These are phyloP conservation scores for Ictidomys tridecemlineatus DNA, from an alignment of 2,113 vertebrate genomes.

Conservation along the genomic window DNA sequence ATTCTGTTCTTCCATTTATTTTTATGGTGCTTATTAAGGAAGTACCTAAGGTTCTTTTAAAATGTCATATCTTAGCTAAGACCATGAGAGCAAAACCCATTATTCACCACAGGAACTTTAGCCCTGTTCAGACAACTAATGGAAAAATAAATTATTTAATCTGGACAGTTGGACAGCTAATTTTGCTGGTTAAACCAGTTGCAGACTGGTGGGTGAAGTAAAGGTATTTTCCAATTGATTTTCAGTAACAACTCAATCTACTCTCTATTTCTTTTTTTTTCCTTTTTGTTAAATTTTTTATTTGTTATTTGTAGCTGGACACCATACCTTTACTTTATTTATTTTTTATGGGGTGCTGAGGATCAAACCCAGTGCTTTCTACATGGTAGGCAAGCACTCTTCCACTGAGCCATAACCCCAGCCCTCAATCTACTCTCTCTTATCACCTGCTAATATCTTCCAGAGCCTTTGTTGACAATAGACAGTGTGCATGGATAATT, in stretches of 20 bases:
- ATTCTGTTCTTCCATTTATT: slow-evolving; percentile 55
- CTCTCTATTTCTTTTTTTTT: not conserved
- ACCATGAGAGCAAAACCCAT: not conserved
- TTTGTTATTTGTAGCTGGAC: no score
- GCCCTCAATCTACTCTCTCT: not conserved
- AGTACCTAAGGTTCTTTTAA: not conserved
- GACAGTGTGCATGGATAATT: not conserved
- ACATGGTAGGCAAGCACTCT: no score
- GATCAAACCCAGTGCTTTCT: no score
- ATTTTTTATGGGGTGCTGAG: no score
- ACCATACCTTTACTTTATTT: no score
- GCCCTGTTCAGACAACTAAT: slow-evolving; percentile 10
- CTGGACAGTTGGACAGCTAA: not conserved
- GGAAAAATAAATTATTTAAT: slow-evolving; percentile 36
- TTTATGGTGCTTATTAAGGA: slow-evolving; percentile 25
- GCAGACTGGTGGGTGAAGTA: not conserved
- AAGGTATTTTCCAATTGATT: not conserved
- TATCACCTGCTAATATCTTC: not conserved
- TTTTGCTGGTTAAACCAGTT: not conserved
- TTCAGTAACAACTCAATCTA: not conserved
- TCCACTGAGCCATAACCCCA: no score
- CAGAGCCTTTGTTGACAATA: not conserved
- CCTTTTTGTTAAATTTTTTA: no score
- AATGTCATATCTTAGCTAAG: not conserved
- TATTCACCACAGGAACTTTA: not conserved